phyloP scores from a whole-genome alignment of 2,888 invertebrate species.

The Tupiocoris notatus region DNA sequence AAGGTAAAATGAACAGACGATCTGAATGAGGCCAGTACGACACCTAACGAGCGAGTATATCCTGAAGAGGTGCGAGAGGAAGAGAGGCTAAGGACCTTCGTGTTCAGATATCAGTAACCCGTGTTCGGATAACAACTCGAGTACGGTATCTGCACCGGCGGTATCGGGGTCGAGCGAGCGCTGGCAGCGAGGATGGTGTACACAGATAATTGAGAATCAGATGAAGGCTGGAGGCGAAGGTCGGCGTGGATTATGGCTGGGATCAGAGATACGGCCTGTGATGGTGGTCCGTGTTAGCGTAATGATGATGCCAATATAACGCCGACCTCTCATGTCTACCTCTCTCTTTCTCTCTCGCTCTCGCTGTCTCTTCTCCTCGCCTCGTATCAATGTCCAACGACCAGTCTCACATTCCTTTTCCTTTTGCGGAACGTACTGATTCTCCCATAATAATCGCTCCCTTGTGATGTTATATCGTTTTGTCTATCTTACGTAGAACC shows the following conservation, averaged over 20 bases:
- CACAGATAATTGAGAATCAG: neutral
- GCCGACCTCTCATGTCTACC: neutral
- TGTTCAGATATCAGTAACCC: neutral
- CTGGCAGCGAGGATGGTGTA: too few species aligned
- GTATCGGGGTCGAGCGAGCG: too few species aligned
- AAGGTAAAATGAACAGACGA: too few species aligned
- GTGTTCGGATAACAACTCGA: neutral
- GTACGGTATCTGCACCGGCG: neutral
- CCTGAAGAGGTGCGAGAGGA: too few species aligned
- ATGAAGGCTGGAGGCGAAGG: neutral
- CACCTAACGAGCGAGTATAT: neutral
- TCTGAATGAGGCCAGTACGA: neutral
- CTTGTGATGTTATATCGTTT: too few species aligned
- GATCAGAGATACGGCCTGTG: neutral
- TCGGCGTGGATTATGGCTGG: neutral
- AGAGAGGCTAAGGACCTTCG: neutral
- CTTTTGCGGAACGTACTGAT: neutral
- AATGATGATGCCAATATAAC: neutral
- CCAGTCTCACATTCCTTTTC: too few species aligned
- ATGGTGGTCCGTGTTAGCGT: neutral
- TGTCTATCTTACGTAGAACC: too few species aligned
- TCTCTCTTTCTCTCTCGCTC: neutral
- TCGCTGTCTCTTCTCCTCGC: too few species aligned
- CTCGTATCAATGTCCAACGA: too few species aligned
- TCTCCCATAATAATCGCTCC: neutral